Conservation (phyloP, 2,113 vertebrate species). For the Ceuthmochares aereus region DNA sequence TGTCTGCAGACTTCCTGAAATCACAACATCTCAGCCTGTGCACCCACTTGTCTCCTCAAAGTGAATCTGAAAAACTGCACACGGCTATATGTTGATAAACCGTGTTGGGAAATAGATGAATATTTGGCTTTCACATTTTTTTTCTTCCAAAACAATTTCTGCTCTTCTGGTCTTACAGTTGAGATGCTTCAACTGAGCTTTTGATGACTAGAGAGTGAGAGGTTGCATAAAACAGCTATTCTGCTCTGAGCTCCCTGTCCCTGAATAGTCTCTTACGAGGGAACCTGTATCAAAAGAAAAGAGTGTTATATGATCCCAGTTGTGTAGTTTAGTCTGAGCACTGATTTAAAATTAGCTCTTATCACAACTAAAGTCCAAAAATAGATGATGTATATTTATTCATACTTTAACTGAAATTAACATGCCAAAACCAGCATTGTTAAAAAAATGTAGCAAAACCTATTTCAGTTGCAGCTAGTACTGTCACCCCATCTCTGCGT, state of each 20-base stretch:
- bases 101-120: rapidly evolving
- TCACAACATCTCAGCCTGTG: not conserved
- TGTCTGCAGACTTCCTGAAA: not conserved
- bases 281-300: not conserved
- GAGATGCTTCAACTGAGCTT: not conserved
- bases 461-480: not conserved
- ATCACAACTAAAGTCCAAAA: constrained; percentile 4
- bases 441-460: not conserved
- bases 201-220: not conserved
- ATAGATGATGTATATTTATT: constrained; percentile 37
- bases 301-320: not conserved
- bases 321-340: not conserved
- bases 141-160: not conserved
- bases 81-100: not conserved
- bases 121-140: not conserved
- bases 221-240: not conserved
- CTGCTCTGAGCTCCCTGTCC: not conserved
- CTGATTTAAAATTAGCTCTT: constrained; percentile 8
- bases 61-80: not conserved
- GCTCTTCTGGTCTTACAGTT: not conserved
- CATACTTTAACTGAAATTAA: constrained; percentile 19
- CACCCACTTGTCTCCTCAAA: not conserved
- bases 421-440: constrained; percentile 13
- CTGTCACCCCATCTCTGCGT: not conserved
- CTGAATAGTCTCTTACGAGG: not conserved